These are phyloP conservation scores for Carcharodon carcharias DNA, from an alignment of 2,797 vertebrate genomes.

Conservation along the genomic window DNA sequence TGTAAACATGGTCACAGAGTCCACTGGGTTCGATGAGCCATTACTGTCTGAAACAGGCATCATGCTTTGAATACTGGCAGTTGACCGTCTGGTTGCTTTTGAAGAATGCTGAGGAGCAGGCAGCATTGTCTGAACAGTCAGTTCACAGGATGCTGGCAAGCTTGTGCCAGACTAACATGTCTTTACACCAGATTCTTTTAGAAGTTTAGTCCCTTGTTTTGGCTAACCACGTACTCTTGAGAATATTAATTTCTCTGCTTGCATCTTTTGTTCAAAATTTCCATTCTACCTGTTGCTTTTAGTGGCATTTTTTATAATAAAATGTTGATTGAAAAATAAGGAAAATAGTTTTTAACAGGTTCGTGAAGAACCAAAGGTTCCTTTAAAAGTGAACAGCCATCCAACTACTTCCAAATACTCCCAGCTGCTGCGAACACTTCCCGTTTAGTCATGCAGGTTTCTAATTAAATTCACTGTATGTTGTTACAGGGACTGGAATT, in stretches of 20 bases:
- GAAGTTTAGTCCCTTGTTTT: not conserved
- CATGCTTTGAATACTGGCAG: constrained; percentile 7
- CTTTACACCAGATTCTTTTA: constrained; percentile 2
- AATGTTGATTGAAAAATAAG: not conserved
- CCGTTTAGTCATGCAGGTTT: not conserved
- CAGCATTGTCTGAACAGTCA: not conserved
- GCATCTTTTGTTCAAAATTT: constrained; percentile 2
- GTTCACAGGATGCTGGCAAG: not conserved
- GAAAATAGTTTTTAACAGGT: not conserved
- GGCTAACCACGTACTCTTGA: not conserved
- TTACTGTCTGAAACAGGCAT: not conserved
- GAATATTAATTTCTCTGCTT: constrained; percentile 16
- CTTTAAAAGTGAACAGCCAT: not conserved
- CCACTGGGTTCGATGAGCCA: not conserved
- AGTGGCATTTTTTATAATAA: not conserved
- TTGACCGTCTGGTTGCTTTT: constrained; percentile 21
- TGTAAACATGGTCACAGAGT: not conserved
- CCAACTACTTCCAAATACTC: not conserved
- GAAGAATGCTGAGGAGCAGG: constrained; percentile 1
- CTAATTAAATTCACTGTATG: constrained; percentile 26
- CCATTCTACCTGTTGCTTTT: no score
- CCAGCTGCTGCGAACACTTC: not conserved
- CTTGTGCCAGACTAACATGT: constrained; percentile 19
- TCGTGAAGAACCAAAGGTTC: not conserved
- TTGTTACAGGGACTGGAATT: not conserved